Evolutionary conservation across 2,113 vertebrate species (phyloP), one percentile per base, ranked within the genome.

Genomic region (Otocyon megalotis): DNA sequence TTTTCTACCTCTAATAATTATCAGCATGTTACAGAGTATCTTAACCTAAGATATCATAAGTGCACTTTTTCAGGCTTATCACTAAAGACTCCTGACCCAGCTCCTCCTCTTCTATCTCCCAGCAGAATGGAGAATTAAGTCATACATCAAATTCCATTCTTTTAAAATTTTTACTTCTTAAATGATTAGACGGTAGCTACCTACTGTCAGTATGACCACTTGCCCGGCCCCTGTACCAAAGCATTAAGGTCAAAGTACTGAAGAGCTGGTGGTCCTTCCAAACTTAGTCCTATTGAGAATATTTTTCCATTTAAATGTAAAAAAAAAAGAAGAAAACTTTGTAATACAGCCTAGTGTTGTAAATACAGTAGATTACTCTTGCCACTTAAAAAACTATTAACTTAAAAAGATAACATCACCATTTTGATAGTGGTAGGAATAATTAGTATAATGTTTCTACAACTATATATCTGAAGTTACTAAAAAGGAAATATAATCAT

Each of bases 361-460:
- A 81, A 72, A 71, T 48, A 48, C 63, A 77, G 54, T 15, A 63
- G 80, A 85, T n/a, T 63, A 86, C n/a, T 71, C 20, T 65, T 93
- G 28, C 35, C 86, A 95, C 89, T 82, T 77, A 54, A 91, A 88
- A 58, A 69, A 43, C 32, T 56, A 67, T 10, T 30, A 85, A 20
- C 93, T 90, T 72, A 56, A 3, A 87, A 80, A 84, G 89, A 86
- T 24, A 80, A 84, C 71, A 30, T 96, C 26, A 74, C 26, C 82
- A 81, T 89, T 94, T 94, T 81, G 56, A 83, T 94, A 92, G 76
- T 69, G 43, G 30, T 90, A 88, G 84, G 62, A 65, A 50, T 96
- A 87, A 69, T 65, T 93, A 93, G 32, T 74, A 81, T 48, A 69
- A 62, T 80, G 60, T 94, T 93, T 93, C 81, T 84, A 88, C 1